Percentiles rank a stretch among this genome's conserved stretches.
These are phyloP conservation scores for Lasius platythorax DNA, from an alignment of 2,888 invertebrate genomes.

Conservation along the genomic window DNA sequence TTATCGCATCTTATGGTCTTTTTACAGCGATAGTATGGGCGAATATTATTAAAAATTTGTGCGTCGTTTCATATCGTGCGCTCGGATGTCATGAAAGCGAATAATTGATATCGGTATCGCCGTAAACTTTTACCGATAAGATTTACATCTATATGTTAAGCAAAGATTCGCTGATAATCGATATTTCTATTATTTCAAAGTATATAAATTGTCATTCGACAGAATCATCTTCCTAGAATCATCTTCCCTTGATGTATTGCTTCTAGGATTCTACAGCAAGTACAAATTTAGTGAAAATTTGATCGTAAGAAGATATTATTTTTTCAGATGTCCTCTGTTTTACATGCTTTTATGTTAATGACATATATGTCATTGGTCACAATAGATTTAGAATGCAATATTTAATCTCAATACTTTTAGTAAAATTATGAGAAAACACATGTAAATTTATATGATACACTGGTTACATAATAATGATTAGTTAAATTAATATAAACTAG, in stretches of 20 bases:
- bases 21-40: neutral
- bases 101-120: neutral
- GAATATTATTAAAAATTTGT: constrained; percentile 37
- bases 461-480: constrained; percentile 5
- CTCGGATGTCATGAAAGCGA: neutral
- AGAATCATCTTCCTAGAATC: neutral
- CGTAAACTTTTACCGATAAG: constrained; percentile 12
- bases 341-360: neutral
- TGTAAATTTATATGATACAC: constrained; percentile 12
- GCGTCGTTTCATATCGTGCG: constrained; percentile 41
- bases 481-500: constrained; percentile 33
- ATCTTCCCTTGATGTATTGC: neutral
- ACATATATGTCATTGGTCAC: neutral
- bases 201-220: constrained; percentile 31
- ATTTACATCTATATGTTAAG: constrained; percentile 23
- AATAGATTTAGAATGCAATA: constrained; percentile 24
- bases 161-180: neutral
- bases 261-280: constrained; percentile 15
- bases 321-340: neutral
- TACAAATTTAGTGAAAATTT: constrained; percentile 29
- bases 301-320: constrained; percentile 9
- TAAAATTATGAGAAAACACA: constrained; percentile 15
- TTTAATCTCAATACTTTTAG: constrained; percentile 24
- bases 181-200: constrained; percentile 12
- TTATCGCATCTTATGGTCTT: neutral